These are phyloP conservation scores for Melitaea athalia DNA, from an alignment of 2,888 invertebrate species.

Conservation along the genomic window DNA sequence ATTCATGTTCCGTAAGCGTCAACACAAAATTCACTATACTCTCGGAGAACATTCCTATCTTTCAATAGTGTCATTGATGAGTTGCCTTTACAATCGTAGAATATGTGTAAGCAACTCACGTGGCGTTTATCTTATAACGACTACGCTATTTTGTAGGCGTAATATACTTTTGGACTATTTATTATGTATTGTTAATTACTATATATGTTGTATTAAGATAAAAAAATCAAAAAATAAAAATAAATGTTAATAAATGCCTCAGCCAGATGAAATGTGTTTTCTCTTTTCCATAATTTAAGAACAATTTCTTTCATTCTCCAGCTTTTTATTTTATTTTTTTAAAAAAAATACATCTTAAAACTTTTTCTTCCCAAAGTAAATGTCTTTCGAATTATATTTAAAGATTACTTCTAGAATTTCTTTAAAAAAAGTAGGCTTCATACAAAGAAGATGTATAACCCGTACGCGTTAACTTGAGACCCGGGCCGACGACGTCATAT, in stretches of 20 bases:
- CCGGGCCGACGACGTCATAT: too few species aligned
- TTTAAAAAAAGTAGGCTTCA: too few species aligned
- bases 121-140: slow-evolving; percentile 81
- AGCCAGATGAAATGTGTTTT: slow-evolving; percentile 75
- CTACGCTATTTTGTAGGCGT: slow-evolving; percentile 83
- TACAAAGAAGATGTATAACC: too few species aligned
- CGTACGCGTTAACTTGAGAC: too few species aligned
- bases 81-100: slow-evolving; percentile 72
- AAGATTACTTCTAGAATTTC: too few species aligned
- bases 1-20: slow-evolving; percentile 25
- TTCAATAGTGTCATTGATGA: slow-evolving; percentile 67
- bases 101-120: slow-evolving; percentile 73
- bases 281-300: slow-evolving; percentile 44
- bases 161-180: slow-evolving; percentile 83
- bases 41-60: slow-evolving; percentile 67
- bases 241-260: slow-evolving; percentile 84
- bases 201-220: slow-evolving; percentile 83
- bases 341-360: too few species aligned
- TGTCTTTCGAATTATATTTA: too few species aligned
- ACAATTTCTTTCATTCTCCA: not conserved
- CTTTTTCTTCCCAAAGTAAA: too few species aligned
- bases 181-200: slow-evolving; percentile 83
- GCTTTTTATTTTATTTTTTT: not conserved
- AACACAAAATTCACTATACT: slow-evolving; percentile 46
- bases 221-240: slow-evolving; percentile 77